Percentiles rank a stretch among this genome's conserved stretches.
phyloP scores from a whole-genome alignment of 2,113 vertebrate genomes.

The Herpetotheres cachinnans region DNA sequence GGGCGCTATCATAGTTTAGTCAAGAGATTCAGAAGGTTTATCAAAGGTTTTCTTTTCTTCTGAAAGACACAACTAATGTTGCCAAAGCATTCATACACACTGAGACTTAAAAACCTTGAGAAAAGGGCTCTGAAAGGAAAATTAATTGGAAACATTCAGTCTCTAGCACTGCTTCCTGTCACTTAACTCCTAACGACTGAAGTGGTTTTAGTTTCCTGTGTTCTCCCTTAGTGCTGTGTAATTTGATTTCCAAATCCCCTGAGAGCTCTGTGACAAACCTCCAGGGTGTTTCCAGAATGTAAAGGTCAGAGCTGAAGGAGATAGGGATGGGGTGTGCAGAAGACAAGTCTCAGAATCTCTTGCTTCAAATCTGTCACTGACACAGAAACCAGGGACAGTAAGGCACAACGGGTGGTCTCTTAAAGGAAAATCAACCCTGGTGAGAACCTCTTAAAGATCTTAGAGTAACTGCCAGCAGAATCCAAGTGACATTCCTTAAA shows the following conservation, averaged over 20 bases:
- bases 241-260: background rate
- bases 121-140: background rate
- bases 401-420: background rate
- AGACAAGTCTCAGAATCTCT: background rate
- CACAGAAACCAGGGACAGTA: background rate
- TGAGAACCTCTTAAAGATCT: background rate
- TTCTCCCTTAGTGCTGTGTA: background rate
- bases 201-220: slow-evolving; percentile 14
- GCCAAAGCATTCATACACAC: background rate
- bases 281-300: background rate
- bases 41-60: background rate
- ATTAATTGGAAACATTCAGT: slow-evolving; percentile 25
- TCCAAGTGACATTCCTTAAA: background rate
- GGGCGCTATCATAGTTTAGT: background rate
- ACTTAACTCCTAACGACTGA: slow-evolving; percentile 36
- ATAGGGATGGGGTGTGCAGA: background rate
- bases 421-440: background rate
- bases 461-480: background rate
- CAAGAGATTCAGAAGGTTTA: background rate
- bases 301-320: slow-evolving; percentile 24
- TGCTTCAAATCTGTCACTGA: background rate
- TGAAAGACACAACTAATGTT: background rate
- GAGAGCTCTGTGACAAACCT: slow-evolving; percentile 7
- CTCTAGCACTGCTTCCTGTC: background rate
- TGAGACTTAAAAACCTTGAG: background rate